Base-by-base conservation (phyloP, 2,888 invertebrate genomes). In the Standfussiana lucernea region DNA sequence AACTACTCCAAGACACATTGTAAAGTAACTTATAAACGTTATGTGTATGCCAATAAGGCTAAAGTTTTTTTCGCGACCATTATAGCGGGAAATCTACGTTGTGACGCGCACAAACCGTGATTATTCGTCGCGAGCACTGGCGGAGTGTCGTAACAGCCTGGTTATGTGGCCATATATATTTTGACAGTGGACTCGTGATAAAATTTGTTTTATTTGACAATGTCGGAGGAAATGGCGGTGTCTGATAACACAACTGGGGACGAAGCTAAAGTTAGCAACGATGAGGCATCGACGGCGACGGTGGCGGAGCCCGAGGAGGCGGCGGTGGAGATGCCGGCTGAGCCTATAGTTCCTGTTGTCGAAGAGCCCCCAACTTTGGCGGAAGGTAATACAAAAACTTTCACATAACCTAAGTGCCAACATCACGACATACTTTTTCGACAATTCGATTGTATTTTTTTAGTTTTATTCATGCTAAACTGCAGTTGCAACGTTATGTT, bases 221-320 rank as follows among this genome's bases (percentile, higher is more conserved):
- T 96, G 96, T 96, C 96, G 84, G 96, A 96, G 86, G 95, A 96
- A 96, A 96, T 96, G 95, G 96, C 96, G 94, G 93, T 95, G 92
- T 93, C 94, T 93, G 96, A 95, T 95, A 96, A 94, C 92, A 93
- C 93, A 85, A 92, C 92, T 80, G 91, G 90, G 72, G 95, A 95
- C 83, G 95, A 95, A 90, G 90, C 90, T 89, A 93, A 91, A 89
- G 88, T 92, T 80, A 92, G 88, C 79, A 91, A 88, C 77, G 93
- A 92, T 75, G 94, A 94, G 83, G 90, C 90, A 75, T 88, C 90
- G 76, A 82, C 87, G 75, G 89, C 92, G 82, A 87, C 90, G 73
- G 89, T 90, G 69, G 89, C 84, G 75, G 92, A 90, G 65, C 83
- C 88, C 77, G 92, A 85, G 66, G 91, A 91, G 65, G 84, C 78